A percentile compares a stretch with the other conserved stretches of the same genome.
These are phyloP conservation scores for Pegea sp. DNA, from an alignment of 23 tunicate species.

Conservation along the genomic window DNA sequence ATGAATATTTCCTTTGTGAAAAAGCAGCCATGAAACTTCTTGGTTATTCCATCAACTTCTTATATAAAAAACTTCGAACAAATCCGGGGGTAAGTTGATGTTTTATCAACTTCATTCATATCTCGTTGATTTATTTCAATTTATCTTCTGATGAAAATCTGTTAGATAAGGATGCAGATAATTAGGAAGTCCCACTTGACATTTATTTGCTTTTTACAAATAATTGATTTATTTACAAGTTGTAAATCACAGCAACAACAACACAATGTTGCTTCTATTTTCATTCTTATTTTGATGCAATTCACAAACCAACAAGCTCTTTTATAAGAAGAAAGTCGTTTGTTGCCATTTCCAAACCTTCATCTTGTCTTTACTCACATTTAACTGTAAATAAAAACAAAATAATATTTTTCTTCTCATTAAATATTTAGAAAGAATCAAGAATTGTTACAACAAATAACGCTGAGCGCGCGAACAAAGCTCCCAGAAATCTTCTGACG, in stretches of 20 bases:
- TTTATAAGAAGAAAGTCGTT: background rate
- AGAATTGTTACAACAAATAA: conserved; percentile 82
- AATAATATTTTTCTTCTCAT: background rate
- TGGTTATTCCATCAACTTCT: conserved; percentile 85
- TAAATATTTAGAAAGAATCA: conserved; percentile 42
- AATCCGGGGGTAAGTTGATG: conserved; percentile 54
- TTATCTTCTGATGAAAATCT: too few species aligned
- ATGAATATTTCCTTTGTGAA: conserved; percentile 56
- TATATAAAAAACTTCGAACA: conserved; percentile 82
- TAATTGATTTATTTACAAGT: too few species aligned
- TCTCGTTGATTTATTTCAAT: too few species aligned
- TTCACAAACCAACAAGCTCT: background rate
- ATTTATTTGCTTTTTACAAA: too few species aligned
- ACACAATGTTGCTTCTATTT: too few species aligned
- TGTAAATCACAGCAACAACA: too few species aligned
- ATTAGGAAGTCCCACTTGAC: too few species aligned
- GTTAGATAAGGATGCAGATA: too few species aligned
- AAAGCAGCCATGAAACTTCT: conserved; percentile 86
- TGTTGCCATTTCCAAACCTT: background rate
- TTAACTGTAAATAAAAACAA: too few species aligned
- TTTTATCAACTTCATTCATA: too few species aligned
- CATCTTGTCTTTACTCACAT: too few species aligned
- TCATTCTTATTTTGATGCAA: too few species aligned
- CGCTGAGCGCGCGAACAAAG: conserved; percentile 79
- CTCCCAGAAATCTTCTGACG: conserved; percentile 57